Base-by-base conservation (phyloP, 1,140 invertebrate genomes). In the Tetramorium alpestre region DNA sequence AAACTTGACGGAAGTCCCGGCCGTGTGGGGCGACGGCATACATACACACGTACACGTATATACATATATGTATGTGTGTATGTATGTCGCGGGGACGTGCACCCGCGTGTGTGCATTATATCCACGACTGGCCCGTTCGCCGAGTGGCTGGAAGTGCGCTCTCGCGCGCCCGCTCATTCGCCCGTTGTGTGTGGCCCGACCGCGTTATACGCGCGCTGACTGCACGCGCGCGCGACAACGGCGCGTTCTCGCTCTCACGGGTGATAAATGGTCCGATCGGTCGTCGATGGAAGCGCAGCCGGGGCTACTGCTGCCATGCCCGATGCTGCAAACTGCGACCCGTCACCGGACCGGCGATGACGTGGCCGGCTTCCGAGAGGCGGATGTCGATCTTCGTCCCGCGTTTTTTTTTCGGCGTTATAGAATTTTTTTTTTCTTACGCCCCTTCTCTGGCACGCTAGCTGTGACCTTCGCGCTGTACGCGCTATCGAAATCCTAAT, bases 261-360 rank as follows among this genome's bases (percentile, higher is more conserved):
- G 85, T 93, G 92, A 93, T 93, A 92, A 93, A 93, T 93, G 92
- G 89, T 82, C 56, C 77, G 92, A 93, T 92, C 84, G 85, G 87
- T 88, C 89, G 86, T 88, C 89, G 90, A 93, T 93, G 82, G 91
- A 88, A 84, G 80, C 89, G 86, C 82, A 80, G 81, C 41, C 70
- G 78, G 65, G 47, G 51, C 67, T 28, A 41, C 56, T 28, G n/a
- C 51, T 77, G 47, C 73, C 38, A 28, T 28, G n/a, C 51, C 51
- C 62, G 25, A 54, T 28, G 76, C 51, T 80, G 76, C 76, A 81
- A 86, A 80, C 76, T 69, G 73, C 54, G 64, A 86, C 38, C 85
- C 85, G 60, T 78, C 75, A 82, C 76, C 75, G 75, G 76, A 65
- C 85, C 85, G 51, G 33, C 16, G 38, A 62, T 77, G 75, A 80